Conservation (phyloP, 2,888 invertebrate genomes). For the Tanytarsus gracilentus region DNA sequence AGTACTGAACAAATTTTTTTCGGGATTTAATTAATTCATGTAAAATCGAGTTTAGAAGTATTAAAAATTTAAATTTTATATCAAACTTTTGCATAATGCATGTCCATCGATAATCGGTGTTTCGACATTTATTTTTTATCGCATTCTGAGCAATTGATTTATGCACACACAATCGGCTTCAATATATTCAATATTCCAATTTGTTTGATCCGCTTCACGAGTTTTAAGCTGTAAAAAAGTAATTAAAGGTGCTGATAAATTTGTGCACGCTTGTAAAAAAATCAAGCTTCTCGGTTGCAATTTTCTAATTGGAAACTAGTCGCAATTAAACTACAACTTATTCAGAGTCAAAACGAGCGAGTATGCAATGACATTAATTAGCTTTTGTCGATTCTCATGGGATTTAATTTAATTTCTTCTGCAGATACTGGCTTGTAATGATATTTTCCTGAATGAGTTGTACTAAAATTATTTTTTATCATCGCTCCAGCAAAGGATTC, state of each 20-base stretch:
- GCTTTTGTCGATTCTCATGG: constrained; percentile 5
- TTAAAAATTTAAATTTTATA: too few species aligned
- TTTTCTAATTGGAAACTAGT: constrained; percentile 9
- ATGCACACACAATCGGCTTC: not conserved
- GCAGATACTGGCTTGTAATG: not conserved
- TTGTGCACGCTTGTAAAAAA: constrained; percentile 24
- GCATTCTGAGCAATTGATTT: constrained; percentile 9
- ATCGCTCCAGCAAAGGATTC: too few species aligned
- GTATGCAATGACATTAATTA: not conserved
- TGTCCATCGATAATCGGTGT: too few species aligned
- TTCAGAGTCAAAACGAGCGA: not conserved
- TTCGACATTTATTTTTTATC: not conserved
- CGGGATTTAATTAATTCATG: too few species aligned
- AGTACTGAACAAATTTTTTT: too few species aligned
- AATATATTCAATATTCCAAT: constrained; percentile 6
- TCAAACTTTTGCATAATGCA: too few species aligned
- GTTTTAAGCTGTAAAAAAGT: constrained; percentile 10
- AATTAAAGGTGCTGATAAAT: constrained; percentile 23
- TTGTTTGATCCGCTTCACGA: constrained; percentile 16
- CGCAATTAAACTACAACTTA: constrained; percentile 5
- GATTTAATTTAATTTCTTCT: too few species aligned
- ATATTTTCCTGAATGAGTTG: not conserved
- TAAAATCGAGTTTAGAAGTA: too few species aligned
- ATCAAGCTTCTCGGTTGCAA: constrained; percentile 4
- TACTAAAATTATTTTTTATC: too few species aligned